Base-by-base conservation (phyloP, 2,797 vertebrate genomes). In the Intellagama lesueurii region DNA sequence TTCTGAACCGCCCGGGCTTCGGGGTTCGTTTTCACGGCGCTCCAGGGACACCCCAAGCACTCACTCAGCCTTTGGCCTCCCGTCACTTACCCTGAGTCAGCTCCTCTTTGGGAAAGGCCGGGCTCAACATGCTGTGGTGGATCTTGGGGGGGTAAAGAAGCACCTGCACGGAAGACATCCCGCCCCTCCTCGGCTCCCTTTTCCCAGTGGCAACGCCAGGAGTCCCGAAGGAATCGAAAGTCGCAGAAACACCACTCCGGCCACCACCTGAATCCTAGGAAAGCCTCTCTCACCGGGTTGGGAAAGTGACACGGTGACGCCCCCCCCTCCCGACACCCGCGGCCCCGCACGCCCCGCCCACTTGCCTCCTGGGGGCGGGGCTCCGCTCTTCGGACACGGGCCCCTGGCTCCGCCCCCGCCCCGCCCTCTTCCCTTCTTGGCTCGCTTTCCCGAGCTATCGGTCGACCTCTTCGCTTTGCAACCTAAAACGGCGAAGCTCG, bases 71-170 rank as follows among this genome's bases (percentile, higher is more conserved):
- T 56, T 56, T 56, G 52, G 52, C 11, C 22, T 22, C 47, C 1
- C 14, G 26, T 17, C 35, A 70, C 93, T 91, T 79, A 94, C 93
- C 91, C 40, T 88, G 90, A 86, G 84, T 75, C 64, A 83, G 84
- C 8, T 94, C 93, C 1, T 93, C 93, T 87, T 91, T 94, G 81
- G 91, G 92, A 83, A 93, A 94, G 1, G 87, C 88, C 3, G 87
- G 77, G 87, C 89, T 89, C 12, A 94, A 64, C 85, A 88, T 85
- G 88, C 88, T 87, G 86, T 89, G 91, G 69, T 94, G 93, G 84
- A 94, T 90, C 75, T 94, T 94, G 81, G 91, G 89, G 6, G 90
- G 89, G 19, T 93, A 93, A 83, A 94, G 92, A 83, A 94, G 92
- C 82, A 94, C 90, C 87, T 92, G 90, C 88, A 91, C 91, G 14